Percentiles rank a stretch among this genome's conserved stretches.
phyloP scores from a whole-genome alignment of 2,797 vertebrate genomes.

The Pantherophis vulpinus region DNA sequence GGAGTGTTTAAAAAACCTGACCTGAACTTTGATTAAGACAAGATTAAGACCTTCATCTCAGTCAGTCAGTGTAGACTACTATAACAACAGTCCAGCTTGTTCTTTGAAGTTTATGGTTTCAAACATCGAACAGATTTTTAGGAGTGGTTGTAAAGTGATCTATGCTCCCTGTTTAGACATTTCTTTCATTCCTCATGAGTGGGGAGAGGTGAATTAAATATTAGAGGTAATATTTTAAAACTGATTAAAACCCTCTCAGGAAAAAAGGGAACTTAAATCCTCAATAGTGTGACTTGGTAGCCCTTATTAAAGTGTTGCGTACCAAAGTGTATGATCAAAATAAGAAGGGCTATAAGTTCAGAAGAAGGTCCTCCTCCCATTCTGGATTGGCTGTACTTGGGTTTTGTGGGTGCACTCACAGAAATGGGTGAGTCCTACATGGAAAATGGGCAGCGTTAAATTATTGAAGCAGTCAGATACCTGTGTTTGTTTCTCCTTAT shows the following conservation, averaged over 20 bases:
- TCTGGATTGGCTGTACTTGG: neutral
- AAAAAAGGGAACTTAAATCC: conserved; percentile 44
- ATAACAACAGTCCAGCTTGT: neutral
- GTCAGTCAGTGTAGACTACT: neutral
- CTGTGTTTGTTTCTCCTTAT: neutral
- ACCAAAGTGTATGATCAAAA: conserved; percentile 28
- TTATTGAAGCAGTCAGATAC: neutral
- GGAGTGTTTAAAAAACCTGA: neutral
- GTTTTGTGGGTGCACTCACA: neutral
- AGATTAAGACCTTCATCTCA: neutral
- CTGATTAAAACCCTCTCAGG: conserved; percentile 14
- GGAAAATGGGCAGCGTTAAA: neutral
- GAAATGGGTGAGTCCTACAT: neutral
- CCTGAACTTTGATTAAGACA: neutral
- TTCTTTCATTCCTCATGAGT: neutral
- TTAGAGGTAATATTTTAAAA: neutral
- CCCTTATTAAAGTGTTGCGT: conserved; percentile 38
- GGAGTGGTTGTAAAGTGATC: neutral
- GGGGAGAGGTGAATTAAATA: neutral
- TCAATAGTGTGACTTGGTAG: conserved; percentile 29
- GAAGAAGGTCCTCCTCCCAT: conserved; percentile 25
- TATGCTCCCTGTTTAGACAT: neutral
- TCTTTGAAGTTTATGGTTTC: neutral
- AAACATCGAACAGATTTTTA: neutral
- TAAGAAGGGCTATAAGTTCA: conserved; percentile 7